Base-by-base conservation (phyloP, 2,888 invertebrate species). In the Arrhopalites spinosus region DNA sequence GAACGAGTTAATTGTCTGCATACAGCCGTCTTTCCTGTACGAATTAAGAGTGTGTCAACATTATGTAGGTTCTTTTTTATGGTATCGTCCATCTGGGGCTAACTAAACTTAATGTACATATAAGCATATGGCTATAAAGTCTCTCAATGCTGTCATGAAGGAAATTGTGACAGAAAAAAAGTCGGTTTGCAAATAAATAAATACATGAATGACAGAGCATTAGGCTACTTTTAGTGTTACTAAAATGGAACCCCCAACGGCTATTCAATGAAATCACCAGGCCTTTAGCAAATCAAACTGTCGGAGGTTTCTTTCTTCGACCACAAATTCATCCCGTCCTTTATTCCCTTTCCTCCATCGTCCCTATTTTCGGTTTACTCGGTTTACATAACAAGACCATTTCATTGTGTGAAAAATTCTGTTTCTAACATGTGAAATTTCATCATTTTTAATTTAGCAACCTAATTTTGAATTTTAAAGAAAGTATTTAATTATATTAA, bases 1-100 rank as follows among this genome's bases (percentile, higher is more conserved):
- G 29, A 63, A 63, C 29, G 63, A 63, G 63, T 63, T 63, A 63
- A 63, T 63, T 63, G 63, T 63, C 63, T 29, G 29, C 17, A 5
- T 27, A 29, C 3, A 17, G 63, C 63, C 15, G n/a, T 50, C 2
- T 2, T 50, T 50, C 3, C 50, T 50, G n/a, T n/a, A 50, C 11
- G n/a, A 15, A 50, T 50, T 50, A 3, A 50, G 8, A 36, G 11
- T 11, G 36, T 36, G 59, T n/a, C 8, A 8, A 56, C 20, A 56
- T 56, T 8, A 56, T 56, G 56, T 56, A 56, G 45, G 7, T 2
- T 8, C 50, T 5, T 50, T 50, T 50, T 50, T 50, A 50, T 50
- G 50, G 15, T 50, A 50, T 50, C 17, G 50, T 50, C n/a, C 50
- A 50, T 50, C 50, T 50, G 50, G 50, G 50, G 50, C 17, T 15